phyloP scores from a whole-genome alignment of 1,140 invertebrate genomes.

The Aleiodes sp. region DNA sequence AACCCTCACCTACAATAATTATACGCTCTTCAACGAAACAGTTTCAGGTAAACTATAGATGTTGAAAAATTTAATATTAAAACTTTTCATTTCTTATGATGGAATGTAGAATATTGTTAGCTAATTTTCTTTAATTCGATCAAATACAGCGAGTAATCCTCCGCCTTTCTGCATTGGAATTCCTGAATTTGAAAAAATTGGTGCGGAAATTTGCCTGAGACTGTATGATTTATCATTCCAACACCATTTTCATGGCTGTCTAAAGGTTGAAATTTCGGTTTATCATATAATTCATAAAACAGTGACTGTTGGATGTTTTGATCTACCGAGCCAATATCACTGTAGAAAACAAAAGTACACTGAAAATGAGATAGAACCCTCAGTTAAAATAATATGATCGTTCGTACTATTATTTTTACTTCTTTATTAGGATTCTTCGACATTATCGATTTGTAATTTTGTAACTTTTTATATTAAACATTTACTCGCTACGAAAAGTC shows the following conservation, averaged over 20 bases:
- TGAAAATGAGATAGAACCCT: not conserved
- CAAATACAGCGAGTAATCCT: slow-evolving; percentile 49
- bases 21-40: slow-evolving; percentile 50
- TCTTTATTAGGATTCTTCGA: too few species aligned
- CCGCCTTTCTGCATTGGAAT: slow-evolving; percentile 50
- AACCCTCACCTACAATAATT: slow-evolving; percentile 49
- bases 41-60: slow-evolving; percentile 51
- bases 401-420: too few species aligned
- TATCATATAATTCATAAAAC: slow-evolving; percentile 31
- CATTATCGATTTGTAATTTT: too few species aligned
- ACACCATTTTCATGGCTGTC: slow-evolving; percentile 46
- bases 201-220: slow-evolving; percentile 47
- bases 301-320: slow-evolving; percentile 44
- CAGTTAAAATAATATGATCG: too few species aligned
- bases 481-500: too few species aligned
- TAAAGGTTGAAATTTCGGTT: slow-evolving; percentile 37
- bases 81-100: slow-evolving; percentile 2
- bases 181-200: slow-evolving; percentile 39
- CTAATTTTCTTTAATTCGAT: slow-evolving; percentile 25
- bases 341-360: too few species aligned
- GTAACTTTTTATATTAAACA: too few species aligned
- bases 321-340: slow-evolving; percentile 17
- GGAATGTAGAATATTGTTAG: too few species aligned
- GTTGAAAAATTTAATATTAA: too few species aligned
- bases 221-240: slow-evolving; percentile 48